Evolutionary conservation across 2,113 vertebrate species (phyloP).

Genomic region (Leuciscus idus): DNA sequence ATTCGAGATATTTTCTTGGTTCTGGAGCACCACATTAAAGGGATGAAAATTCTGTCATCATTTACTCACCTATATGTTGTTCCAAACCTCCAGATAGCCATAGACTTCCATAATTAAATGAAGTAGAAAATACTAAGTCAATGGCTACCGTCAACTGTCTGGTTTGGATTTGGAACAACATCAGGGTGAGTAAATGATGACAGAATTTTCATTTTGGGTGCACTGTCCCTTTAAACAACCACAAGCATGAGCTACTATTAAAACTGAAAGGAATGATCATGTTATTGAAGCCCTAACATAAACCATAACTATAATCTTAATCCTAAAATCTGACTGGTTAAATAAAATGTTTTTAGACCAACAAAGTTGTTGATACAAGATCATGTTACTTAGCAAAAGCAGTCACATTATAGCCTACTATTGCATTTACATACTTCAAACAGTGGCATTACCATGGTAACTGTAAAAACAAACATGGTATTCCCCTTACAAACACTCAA

Average conservation of each 20-base stretch:
- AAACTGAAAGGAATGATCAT: neutral
- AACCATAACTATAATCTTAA: neutral
- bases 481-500: neutral
- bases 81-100: too few relatives aligned
- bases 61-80: too few relatives aligned
- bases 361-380: constrained; percentile 3
- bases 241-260: neutral
- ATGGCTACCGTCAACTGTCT: too few relatives aligned
- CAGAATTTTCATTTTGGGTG: too few relatives aligned
- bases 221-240: neutral
- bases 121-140: too few relatives aligned
- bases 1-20: neutral
- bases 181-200: too few relatives aligned
- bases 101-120: too few relatives aligned
- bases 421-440: neutral
- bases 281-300: neutral
- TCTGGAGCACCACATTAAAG: neutral
- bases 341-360: neutral
- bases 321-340: neutral
- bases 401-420: neutral
- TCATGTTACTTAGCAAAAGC: neutral
- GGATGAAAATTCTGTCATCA: too few relatives aligned
- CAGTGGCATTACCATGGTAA: neutral
- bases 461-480: neutral
- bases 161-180: too few relatives aligned